A percentile compares a stretch with the other conserved stretches of the same genome.
These are phyloP conservation scores for Thamnophis sirtalis DNA, from an alignment of 2,113 vertebrate species.

Conservation along the genomic window DNA sequence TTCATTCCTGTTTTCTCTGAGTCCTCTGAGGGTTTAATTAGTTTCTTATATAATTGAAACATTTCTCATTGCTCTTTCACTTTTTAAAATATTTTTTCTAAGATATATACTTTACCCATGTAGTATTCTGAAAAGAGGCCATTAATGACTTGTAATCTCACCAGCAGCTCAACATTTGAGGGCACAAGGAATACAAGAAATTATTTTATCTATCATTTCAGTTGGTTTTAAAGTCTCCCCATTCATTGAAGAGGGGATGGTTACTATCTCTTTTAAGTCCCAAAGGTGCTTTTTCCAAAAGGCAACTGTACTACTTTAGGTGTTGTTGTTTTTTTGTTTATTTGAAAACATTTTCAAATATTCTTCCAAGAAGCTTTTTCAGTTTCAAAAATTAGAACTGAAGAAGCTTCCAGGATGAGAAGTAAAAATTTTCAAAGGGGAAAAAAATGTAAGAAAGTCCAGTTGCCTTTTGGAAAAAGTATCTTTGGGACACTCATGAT, in stretches of 20 bases:
- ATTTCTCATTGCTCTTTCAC: neutral
- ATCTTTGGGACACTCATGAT: neutral
- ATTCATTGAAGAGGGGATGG: neutral
- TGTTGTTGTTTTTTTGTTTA: neutral
- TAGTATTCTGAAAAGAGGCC: neutral
- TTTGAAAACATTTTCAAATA: neutral
- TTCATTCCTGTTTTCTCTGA: neutral
- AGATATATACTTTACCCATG: neutral
- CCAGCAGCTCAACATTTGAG: neutral
- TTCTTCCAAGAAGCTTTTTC: neutral
- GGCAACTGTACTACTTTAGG: neutral
- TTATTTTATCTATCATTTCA: neutral
- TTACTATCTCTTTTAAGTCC: neutral
- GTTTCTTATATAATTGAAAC: neutral
- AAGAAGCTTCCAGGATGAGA: neutral
- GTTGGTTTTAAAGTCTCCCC: neutral
- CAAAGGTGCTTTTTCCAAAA: neutral
- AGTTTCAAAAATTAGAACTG: neutral
- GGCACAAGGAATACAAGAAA: neutral
- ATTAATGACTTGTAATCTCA: neutral
- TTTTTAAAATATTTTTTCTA: neutral
- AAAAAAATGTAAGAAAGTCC: neutral
- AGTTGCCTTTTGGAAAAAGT: neutral
- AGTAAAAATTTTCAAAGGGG: neutral
- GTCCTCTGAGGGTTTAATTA: neutral